Evolutionary conservation across 2,797 vertebrate species (phyloP).

Genomic region (Dipus sagitta): DNA sequence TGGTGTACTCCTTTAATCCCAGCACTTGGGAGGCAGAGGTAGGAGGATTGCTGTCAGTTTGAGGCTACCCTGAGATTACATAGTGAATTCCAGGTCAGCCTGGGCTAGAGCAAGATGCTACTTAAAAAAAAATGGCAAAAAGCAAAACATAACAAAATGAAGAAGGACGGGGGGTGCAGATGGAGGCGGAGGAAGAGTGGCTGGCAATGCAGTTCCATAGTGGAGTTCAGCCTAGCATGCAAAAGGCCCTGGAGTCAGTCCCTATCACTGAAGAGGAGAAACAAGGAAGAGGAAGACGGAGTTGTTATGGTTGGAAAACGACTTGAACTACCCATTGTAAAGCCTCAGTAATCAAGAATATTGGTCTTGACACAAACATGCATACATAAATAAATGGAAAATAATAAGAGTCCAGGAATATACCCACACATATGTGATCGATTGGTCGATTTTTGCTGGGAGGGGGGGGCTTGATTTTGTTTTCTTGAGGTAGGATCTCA

Average conservation of each 20-base stretch:
- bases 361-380: neutral
- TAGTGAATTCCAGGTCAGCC: too few relatives aligned
- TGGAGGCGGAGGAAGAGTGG: too few relatives aligned
- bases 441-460: neutral
- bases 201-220: neutral
- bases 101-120: too few relatives aligned
- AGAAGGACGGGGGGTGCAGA: neutral
- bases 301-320: neutral
- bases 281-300: neutral
- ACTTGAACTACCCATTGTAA: neutral
- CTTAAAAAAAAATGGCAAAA: too few relatives aligned
- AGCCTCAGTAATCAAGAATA: neutral
- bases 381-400: neutral
- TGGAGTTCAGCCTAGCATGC: neutral
- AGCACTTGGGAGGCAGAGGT: too few relatives aligned
- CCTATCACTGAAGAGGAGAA: too few relatives aligned
- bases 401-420: neutral
- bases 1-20: too few relatives aligned
- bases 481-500: too few relatives aligned
- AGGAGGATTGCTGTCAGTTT: too few relatives aligned
- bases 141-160: too few relatives aligned
- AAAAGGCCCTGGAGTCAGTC: neutral
- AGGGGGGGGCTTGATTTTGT: too few relatives aligned
- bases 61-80: too few relatives aligned
- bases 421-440: neutral